A percentile compares a stretch with the other conserved stretches of the same genome.
These are phyloP conservation scores for Reticulitermes lucifugus DNA, from an alignment of 2,888 invertebrate genomes.

Conservation along the genomic window DNA sequence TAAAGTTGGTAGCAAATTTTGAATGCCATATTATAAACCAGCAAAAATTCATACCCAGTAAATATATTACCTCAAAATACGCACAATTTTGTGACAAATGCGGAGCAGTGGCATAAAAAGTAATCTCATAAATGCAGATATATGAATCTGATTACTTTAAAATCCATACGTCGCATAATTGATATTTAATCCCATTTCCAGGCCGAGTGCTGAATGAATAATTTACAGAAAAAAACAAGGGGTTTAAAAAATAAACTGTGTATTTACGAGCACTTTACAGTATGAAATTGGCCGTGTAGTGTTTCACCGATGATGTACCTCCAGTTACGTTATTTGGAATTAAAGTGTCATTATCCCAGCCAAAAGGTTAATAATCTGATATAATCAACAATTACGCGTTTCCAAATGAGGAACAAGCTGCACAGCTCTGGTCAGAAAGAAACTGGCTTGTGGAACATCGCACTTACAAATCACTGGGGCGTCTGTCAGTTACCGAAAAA, in stretches of 20 bases:
- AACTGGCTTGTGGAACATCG: not conserved
- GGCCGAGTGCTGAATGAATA: not conserved
- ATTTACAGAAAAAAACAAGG: not conserved
- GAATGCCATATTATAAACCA: not conserved
- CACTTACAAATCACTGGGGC: not conserved
- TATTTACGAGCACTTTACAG: not conserved
- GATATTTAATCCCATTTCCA: not conserved
- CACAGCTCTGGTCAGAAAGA: not conserved
- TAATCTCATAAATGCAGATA: constrained; percentile 19
- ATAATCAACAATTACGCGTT: not conserved
- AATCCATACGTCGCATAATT: constrained; percentile 9
- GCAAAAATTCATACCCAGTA: not conserved
- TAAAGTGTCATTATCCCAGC: constrained; percentile 15
- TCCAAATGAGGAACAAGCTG: not conserved
- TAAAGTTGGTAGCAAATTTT: not conserved
- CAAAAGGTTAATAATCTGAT: not conserved
- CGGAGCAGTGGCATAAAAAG: not conserved
- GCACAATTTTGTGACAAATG: not conserved
- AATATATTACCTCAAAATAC: not conserved
- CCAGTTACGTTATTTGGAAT: constrained; percentile 13
- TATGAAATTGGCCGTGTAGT: constrained; percentile 8
- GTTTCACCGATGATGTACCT: constrained; percentile 23
- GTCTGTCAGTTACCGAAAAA: no score
- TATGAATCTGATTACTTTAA: not conserved
- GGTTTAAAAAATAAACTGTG: not conserved